Base-by-base conservation (phyloP, 2,113 vertebrate genomes). In the Orcinus orca region DNA sequence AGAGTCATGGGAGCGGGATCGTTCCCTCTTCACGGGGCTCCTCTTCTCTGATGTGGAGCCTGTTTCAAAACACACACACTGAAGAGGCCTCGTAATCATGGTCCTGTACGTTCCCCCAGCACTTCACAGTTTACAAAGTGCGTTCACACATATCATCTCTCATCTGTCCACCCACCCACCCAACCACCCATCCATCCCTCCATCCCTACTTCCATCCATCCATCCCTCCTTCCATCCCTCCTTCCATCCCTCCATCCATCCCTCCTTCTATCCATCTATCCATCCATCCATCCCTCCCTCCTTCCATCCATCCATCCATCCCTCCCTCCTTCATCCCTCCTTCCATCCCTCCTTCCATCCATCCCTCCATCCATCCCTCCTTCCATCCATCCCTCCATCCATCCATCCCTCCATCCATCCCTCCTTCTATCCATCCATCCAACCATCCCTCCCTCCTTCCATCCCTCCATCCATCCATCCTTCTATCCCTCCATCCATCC, bases 1-100 rank as follows among this genome's bases (percentile, higher is more conserved):
- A 0, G 99, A 99, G 74, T 99, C 98, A 0, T 98, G 97, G 26
- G 98, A 99, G 81, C 60, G 0, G 0, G 98, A 98, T 63, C 99
- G 96, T 90, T 98, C 98, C 97, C 98, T 98, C 97, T 98, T 98
- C 97, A 98, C 58, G 0, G 98, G 98, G 95, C 98, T 99, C 95
- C 96, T 98, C 77, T 98, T 99, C 97, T 98, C 98, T 2, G 98
- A 98, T 81, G 97, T 18, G 55, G 98, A 98, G 84, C 98, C 99
- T 98, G 97, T 95, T 97, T 84, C 90, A 33, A 90, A 76, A 68
- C 70, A 95, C 31, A 88, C 31, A 20, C n/a, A 0, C 67, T 14
- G 31, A 11, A 3, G 31, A 79, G 1, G 33, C 67, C 41, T 14
- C 1, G 7, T 10, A 0, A 33, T n/a, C 29, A 0, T 3, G 10